Evolutionary conservation across 2,113 vertebrate genomes (phyloP).

Genomic region (Hirundichthys speculiger): DNA sequence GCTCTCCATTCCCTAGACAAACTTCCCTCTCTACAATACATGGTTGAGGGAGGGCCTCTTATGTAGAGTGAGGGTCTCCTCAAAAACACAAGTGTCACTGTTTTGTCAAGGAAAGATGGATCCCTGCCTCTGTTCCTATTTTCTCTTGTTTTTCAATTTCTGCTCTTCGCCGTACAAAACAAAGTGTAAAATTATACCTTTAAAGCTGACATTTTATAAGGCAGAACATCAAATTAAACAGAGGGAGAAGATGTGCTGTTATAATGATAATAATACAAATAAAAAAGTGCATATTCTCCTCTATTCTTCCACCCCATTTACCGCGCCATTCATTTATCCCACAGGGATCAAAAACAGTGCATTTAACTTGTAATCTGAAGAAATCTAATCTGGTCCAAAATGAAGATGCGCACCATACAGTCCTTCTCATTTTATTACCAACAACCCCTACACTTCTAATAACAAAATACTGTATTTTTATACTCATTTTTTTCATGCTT

Average conservation of each 20-base stretch:
- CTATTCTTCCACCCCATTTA: constrained; percentile 32
- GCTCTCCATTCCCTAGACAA: constrained; percentile 59
- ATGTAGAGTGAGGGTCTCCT: constrained; percentile 15
- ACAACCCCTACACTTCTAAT: constrained; percentile 7
- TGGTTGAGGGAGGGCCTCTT: too few species aligned
- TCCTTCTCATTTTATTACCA: constrained; percentile 18
- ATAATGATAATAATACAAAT: constrained; percentile 19
- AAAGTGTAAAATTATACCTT: not conserved
- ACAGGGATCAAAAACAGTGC: constrained; percentile 25
- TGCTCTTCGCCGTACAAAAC: not conserved
- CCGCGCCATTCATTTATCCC: constrained; percentile 22
- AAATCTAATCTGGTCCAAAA: constrained; percentile 24
- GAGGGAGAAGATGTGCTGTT: constrained; percentile 11
- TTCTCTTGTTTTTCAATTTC: constrained; percentile 4
- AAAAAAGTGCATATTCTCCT: constrained; percentile 18
- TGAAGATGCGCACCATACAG: constrained; percentile 17
- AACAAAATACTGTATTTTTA: not conserved
- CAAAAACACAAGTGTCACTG: constrained; percentile 35
- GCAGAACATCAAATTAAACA: constrained; percentile 17
- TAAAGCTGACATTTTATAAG: constrained; percentile 9
- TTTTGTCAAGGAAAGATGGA: not conserved
- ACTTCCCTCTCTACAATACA: constrained; percentile 45
- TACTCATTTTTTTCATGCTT: not conserved
- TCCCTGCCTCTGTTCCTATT: not conserved
- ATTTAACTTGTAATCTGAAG: constrained; percentile 27